phyloP scores from a whole-genome alignment of 2,888 invertebrate genomes.

The Neoaliturus tenellus region DNA sequence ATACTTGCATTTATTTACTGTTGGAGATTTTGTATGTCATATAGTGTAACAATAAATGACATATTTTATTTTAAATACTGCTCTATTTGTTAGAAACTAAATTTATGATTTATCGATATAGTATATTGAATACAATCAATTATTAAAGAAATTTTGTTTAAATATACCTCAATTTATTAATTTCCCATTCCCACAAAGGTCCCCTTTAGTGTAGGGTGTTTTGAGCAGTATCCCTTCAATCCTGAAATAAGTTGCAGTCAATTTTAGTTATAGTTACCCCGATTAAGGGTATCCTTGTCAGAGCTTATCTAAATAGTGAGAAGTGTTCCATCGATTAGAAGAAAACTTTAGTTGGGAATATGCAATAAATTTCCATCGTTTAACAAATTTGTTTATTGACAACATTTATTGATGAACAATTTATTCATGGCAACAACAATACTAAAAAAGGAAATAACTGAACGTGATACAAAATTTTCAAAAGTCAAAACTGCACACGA shows the following conservation, averaged over 20 bases:
- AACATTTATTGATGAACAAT: conserved; percentile 41
- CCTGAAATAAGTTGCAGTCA: too few relatives aligned
- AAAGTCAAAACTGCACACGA: conserved; percentile 31
- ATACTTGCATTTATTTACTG: conserved; percentile 48
- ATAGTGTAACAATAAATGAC: conserved; percentile 15
- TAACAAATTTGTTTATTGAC: conserved; percentile 47
- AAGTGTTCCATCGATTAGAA: too few relatives aligned
- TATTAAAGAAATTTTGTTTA: conserved; percentile 53
- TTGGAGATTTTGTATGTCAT: conserved; percentile 24
- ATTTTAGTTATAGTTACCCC: too few relatives aligned
- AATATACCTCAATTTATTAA: conserved; percentile 2
- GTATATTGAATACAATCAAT: conserved; percentile 50
- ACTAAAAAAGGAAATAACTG: background rate
- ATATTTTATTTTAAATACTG: conserved; percentile 45
- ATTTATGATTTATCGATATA: conserved; percentile 49
- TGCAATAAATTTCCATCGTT: too few relatives aligned
- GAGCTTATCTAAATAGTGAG: too few relatives aligned
- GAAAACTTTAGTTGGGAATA: too few relatives aligned
- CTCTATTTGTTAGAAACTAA: conserved; percentile 43
- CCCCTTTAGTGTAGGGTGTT: too few relatives aligned
- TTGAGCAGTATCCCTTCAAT: too few relatives aligned
- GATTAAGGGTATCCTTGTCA: too few relatives aligned
- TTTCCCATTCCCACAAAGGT: too few relatives aligned
- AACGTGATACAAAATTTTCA: conserved; percentile 41
- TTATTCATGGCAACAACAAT: conserved; percentile 26